Conservation (phyloP, 2,888 invertebrate genomes). For the Cephus sareptanus region DNA sequence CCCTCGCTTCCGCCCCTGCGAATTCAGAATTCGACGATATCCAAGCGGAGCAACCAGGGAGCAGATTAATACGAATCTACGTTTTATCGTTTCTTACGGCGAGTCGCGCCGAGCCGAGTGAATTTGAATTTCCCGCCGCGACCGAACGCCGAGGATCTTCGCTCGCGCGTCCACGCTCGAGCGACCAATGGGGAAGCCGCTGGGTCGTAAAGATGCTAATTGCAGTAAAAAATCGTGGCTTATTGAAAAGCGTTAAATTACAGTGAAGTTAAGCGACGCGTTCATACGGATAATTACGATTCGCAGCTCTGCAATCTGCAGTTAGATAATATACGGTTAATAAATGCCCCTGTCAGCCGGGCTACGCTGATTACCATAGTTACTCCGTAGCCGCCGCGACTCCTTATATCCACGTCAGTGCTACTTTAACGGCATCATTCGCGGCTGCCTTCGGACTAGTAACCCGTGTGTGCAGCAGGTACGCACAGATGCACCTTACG, state of each 20-base stretch:
- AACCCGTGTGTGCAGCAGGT: accelerated
- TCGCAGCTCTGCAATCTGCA: conserved; percentile 43
- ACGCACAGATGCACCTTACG: neutral
- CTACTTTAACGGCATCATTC: conserved; percentile 41
- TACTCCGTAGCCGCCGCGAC: conserved; percentile 18
- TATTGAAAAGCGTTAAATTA: conserved; percentile 60
- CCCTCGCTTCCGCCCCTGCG: neutral
- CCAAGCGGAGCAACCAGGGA: neutral
- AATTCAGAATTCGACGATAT: too few relatives aligned
- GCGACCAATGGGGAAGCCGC: conserved; percentile 21
- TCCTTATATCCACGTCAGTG: conserved; percentile 20
- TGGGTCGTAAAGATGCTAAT: conserved; percentile 38
- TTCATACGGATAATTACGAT: conserved; percentile 56
- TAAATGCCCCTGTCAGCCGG: conserved; percentile 43
- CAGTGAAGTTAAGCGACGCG: conserved; percentile 44
- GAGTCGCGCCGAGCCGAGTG: neutral
- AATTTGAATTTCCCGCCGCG: neutral
- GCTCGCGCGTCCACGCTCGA: conserved; percentile 27
- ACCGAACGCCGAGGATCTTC: neutral
- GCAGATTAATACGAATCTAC: accelerated
- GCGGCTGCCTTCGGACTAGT: neutral
- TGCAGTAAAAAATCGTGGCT: conserved; percentile 46
- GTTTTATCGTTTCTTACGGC: too few relatives aligned
- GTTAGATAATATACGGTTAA: conserved; percentile 53
- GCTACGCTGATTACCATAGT: conserved; percentile 47